Base-by-base conservation (phyloP, 30 jellyfish, hydroid and myxozoan species). In the Phacellophora camtschatica region DNA sequence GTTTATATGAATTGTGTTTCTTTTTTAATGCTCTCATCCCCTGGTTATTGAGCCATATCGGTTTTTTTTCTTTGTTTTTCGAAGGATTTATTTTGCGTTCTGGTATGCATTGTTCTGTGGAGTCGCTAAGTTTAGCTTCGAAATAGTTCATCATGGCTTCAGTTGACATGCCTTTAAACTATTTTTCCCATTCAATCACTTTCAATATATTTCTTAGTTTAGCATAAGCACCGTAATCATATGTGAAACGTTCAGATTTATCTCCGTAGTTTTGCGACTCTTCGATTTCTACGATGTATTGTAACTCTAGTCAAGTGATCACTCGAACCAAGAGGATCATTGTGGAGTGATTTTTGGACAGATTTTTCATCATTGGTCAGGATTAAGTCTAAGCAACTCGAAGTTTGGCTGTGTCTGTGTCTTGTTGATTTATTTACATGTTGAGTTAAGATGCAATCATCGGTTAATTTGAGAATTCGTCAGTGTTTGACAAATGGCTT, bases 351-450 rank as follows among this genome's bases (percentile, higher is more conserved):
- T 42, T 41, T 66, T 23, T 35, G 64, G 0, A 66, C 45, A 35
- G 33, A 37, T 33, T 41, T 39, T 33, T 39, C 28, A 31, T 66
- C 64, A 32, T 35, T 35, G n/a, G 81, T 66, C n/a, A 66, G 25
- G 9, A 66, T 20, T 43, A 66, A 39, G 22, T 66, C 81, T 4
- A 55, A 34, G 69, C 69, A 66, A 66, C 39, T 66, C 39, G 81
- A 27, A 15, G 12, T 66, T 9, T 66, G 81, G 28, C 39, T 41
- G 0, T 24, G 19, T 41, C 81, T 66, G 25, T 66, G 61, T 39
- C 81, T 66, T 18, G 81, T 66, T 32, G 81, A 27, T 24, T 62
- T 25, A 19, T 62, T 32, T 12, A 66, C 62, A 64, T 66, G 81
- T 41, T 66, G 66, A 0, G 81, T 66, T 22, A 66, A 32, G 81